A percentile compares a stretch with the other conserved stretches of the same genome.
phyloP scores from a whole-genome alignment of 2,113 vertebrate species.

The Pseudorasbora parva region DNA sequence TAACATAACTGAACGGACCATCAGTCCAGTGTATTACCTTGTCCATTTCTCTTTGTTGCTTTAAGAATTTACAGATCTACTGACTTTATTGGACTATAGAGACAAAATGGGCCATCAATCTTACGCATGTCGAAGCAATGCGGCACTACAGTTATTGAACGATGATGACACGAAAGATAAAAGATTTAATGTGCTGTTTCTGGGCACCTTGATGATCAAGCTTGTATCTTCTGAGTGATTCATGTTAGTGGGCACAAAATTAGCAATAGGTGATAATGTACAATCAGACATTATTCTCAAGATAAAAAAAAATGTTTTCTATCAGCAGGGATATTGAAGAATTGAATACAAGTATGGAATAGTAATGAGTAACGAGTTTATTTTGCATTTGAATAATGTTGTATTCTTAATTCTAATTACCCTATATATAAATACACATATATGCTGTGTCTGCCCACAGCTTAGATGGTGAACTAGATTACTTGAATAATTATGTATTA shows the following conservation, averaged over 20 bases:
- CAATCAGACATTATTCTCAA: not conserved
- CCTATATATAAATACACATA: too few relatives aligned
- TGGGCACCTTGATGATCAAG: not conserved
- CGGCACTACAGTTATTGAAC: not conserved
- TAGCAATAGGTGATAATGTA: not conserved
- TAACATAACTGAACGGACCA: slow-evolving; percentile 7
- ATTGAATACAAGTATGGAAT: too few relatives aligned
- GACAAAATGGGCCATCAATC: not conserved
- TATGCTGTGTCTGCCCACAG: too few relatives aligned
- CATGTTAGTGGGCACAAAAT: not conserved
- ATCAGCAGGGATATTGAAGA: not conserved
- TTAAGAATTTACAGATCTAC: slow-evolving; percentile 39
- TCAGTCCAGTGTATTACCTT: slow-evolving; percentile 32
- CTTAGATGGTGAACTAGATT: not conserved
- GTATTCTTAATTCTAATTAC: too few relatives aligned
- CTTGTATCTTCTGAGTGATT: not conserved
- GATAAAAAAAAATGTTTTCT: not conserved
- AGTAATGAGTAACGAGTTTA: too few relatives aligned
- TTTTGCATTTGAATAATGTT: too few relatives aligned
- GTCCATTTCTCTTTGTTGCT: slow-evolving; percentile 29
- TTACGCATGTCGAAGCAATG: not conserved
- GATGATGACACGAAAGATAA: not conserved
- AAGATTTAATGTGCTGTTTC: not conserved
- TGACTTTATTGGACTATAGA: slow-evolving; percentile 7
- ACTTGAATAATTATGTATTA: not conserved